phyloP scores from a whole-genome alignment of 2,797 vertebrate species.

The Australoheros facetus region DNA sequence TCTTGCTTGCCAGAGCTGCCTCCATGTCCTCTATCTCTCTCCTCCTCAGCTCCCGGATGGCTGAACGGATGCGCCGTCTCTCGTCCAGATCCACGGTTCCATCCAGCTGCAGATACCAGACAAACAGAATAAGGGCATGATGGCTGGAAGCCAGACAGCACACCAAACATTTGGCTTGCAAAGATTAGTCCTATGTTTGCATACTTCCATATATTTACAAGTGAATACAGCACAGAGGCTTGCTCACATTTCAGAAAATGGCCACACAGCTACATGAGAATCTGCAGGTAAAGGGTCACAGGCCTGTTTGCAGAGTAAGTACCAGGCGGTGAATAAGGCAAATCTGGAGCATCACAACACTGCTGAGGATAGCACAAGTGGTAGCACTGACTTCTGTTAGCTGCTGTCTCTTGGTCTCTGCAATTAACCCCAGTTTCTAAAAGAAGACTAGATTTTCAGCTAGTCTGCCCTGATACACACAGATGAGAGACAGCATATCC shows the following conservation, averaged over 20 bases:
- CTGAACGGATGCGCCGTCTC: slow-evolving; percentile 90
- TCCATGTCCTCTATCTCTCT: slow-evolving; percentile 92
- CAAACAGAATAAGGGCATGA: not conserved
- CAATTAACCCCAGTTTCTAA: slow-evolving; percentile 52
- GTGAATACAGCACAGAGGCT: not conserved
- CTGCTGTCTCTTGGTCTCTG: slow-evolving; percentile 22
- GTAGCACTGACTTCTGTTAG: slow-evolving; percentile 11
- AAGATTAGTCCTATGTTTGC: slow-evolving; percentile 16
- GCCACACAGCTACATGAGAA: not conserved
- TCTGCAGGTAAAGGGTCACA: slow-evolving; percentile 15
- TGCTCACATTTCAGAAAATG: not conserved
- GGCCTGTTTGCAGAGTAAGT: slow-evolving; percentile 33
- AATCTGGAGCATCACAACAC: not conserved
- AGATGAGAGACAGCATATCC: not conserved
- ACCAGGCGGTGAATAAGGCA: slow-evolving; percentile 18
- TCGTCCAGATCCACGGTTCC: slow-evolving; percentile 90
- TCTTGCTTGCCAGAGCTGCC: slow-evolving; percentile 91
- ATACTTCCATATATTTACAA: slow-evolving; percentile 2
- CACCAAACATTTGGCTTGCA: slow-evolving; percentile 23
- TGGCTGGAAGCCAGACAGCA: not conserved
- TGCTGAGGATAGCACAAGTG: not conserved
- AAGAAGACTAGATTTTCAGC: not conserved
- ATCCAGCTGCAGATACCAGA: slow-evolving; percentile 83
- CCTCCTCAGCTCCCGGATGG: slow-evolving; percentile 90
- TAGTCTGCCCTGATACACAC: not conserved